These are phyloP conservation scores for Melanostoma scalare DNA, from an alignment of 2,888 invertebrate genomes.

Conservation along the genomic window DNA sequence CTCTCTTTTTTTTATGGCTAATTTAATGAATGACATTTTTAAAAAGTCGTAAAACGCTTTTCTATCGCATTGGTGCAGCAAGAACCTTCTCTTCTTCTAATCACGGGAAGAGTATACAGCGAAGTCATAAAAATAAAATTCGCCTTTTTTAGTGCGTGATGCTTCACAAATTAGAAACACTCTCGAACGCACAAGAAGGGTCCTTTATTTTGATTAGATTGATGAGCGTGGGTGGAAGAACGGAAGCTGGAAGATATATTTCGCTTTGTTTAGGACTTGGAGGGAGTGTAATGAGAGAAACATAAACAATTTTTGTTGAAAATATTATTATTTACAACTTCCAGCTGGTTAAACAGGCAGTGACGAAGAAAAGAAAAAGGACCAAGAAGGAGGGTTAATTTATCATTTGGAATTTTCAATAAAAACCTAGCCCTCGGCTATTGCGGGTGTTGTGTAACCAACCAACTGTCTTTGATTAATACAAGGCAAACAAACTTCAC, in stretches of 20 bases:
- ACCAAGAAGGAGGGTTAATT: slow-evolving; percentile 40
- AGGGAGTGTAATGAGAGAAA: slow-evolving; percentile 48
- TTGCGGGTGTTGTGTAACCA: slow-evolving; percentile 7
- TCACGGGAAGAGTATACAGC: slow-evolving; percentile 23
- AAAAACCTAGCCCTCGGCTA: slow-evolving; percentile 41
- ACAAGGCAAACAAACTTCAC: slow-evolving; percentile 20
- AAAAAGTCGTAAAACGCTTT: slow-evolving; percentile 69
- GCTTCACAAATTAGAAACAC: slow-evolving; percentile 63
- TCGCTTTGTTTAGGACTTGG: background rate
- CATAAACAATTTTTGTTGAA: slow-evolving; percentile 56
- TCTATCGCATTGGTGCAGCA: slow-evolving; percentile 56
- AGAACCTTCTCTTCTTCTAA: slow-evolving; percentile 9
- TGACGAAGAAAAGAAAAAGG: slow-evolving; percentile 9
- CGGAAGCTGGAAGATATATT: slow-evolving; percentile 5
- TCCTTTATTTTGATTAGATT: slow-evolving; percentile 41
- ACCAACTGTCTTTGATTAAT: slow-evolving; percentile 51
- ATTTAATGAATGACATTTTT: slow-evolving; percentile 61
- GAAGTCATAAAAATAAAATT: slow-evolving; percentile 47
- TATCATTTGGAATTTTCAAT: slow-evolving; percentile 60
- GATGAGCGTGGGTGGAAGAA: slow-evolving; percentile 26
- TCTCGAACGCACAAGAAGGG: slow-evolving; percentile 36
- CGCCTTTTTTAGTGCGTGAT: slow-evolving; percentile 44
- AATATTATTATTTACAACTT: slow-evolving; percentile 68
- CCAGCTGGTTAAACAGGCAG: slow-evolving; percentile 53
- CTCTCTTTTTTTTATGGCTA: slow-evolving; percentile 19